Base-by-base conservation (phyloP, 2,888 invertebrate species). In the Ceraclea dissimilis region DNA sequence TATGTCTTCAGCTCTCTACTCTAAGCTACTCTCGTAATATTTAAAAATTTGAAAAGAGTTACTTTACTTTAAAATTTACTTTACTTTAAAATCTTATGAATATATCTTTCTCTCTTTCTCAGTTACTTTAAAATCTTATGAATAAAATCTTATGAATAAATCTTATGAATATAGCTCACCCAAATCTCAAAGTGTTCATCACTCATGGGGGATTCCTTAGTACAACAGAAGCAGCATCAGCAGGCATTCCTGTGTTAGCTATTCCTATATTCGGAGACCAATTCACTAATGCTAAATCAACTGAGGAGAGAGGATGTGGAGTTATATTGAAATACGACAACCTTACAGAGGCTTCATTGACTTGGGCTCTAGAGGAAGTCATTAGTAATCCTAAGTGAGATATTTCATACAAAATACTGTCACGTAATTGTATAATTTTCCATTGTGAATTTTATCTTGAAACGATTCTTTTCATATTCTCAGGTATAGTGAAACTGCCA, bases 161-260 rank as follows among this genome's bases (percentile, higher is more conserved):
- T n/a, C n/a, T n/a, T n/a, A n/a, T n/a, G n/a, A n/a, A n/a, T 48
- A 52, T 43, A 26, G 72, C 70, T 0, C 75, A 75, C 65, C 68
- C 70, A 1, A 74, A 73, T 21, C 53, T 69, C 1, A 69, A 68
- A 54, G 60, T 73, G 0, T 80, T 82, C 62, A 76, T 82, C 50
- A 78, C 79, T 0, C 81, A 81, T 63, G 80, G 79, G 2, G 81
- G 79, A 8, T 71, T 76, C 50, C 75, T 78, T 20, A 74, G 78
- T 43, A 64, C 76, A 1, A 70, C 72, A 13, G 80, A 80, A 63
- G 68, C 79, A 0, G 70, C 69, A 43, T 74, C 70, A 60, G 71
- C 74, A 60, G 76, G 70, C 1, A 71, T 76, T 0, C 76, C 76
- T 0, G 51, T 69, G 1, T 49, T 69, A 8, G 66, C 66, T 2